Base-by-base conservation (phyloP, 2,797 vertebrate genomes). In the Toxotes lorentzi region DNA sequence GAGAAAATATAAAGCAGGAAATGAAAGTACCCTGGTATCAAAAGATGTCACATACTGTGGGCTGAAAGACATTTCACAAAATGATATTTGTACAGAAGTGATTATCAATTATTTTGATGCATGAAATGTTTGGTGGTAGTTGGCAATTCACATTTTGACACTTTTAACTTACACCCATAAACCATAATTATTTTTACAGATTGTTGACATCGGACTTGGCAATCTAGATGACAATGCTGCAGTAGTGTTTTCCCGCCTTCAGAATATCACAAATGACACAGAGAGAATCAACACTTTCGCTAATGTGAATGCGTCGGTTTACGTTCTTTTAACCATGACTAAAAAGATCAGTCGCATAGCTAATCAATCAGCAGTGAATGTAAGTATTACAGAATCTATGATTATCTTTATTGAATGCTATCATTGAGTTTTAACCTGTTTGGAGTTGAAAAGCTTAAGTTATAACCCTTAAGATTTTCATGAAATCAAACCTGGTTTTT, bases 181-280 rank as follows among this genome's bases (percentile, higher is more conserved):
- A n/a, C 58, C 24, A 23, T 63, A 16, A 2, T 8, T 90, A 6
- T 77, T 60, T 5, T 82, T 88, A 48, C 90, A 96, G 95, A 57
- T 48, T 4, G 35, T 88, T 40, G 40, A 71, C 51, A 91, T 5
- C 61, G 95, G 95, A 81, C 78, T 77, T 12, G 95, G 95, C 14
- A 0, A 1, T 0, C 0, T 89, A 2, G 0, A 45, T 1, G 0
- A 24, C 1, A 85, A 86, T 35, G 76, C 84, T 23, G 48, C 7
- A 0, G 0, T 0, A 0, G 48, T 95, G 35, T 91, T 95, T 69
- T 1, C 0, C 0, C 0, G 0, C 1, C 78, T 96, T 6, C 1
- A 62, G 11, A 1, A 0, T 0, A 38, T 87, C 27, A 95, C 92
- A 1, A 53, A 58, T 0, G 4, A 32, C 2, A n/a, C 68, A 0